phyloP scores from a whole-genome alignment of 2,113 vertebrate genomes.

The Callipepla squamata region DNA sequence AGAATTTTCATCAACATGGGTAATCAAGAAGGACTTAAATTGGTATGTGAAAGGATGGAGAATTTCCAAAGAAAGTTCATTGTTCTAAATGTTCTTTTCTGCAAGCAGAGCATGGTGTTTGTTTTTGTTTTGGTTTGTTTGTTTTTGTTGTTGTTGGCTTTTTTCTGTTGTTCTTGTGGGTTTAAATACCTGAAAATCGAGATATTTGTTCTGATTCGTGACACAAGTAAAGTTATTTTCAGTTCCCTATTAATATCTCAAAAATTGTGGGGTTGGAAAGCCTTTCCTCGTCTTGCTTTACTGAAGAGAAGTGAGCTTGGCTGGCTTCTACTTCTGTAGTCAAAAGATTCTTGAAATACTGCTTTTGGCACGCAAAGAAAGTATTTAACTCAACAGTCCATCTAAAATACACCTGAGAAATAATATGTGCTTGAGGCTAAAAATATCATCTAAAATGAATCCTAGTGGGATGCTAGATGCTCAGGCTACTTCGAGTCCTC shows the following conservation, averaged over 20 bases:
- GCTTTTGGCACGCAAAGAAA: constrained; percentile 22
- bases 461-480: neutral
- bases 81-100: neutral
- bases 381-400: constrained; percentile 38
- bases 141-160: neutral
- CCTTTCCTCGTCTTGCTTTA: neutral
- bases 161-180: neutral
- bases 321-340: neutral
- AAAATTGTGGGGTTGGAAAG: neutral
- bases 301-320: neutral
- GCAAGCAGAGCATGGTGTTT: neutral
- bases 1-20: neutral
- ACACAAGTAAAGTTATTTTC: neutral
- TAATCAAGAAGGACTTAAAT: neutral
- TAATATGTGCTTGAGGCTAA: constrained; percentile 53
- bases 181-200: neutral
- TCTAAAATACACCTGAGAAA: constrained; percentile 56
- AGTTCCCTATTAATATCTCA: neutral
- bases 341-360: neutral
- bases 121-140: neutral
- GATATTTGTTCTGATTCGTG: neutral
- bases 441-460: constrained; percentile 62
- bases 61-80: accelerated
- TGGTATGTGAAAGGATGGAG: accelerated
- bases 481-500: neutral